Evolutionary conservation across 2,888 invertebrate genomes (phyloP), one percentile per base, ranked within the genome.

Genomic region (Xestia c-nigrum): DNA sequence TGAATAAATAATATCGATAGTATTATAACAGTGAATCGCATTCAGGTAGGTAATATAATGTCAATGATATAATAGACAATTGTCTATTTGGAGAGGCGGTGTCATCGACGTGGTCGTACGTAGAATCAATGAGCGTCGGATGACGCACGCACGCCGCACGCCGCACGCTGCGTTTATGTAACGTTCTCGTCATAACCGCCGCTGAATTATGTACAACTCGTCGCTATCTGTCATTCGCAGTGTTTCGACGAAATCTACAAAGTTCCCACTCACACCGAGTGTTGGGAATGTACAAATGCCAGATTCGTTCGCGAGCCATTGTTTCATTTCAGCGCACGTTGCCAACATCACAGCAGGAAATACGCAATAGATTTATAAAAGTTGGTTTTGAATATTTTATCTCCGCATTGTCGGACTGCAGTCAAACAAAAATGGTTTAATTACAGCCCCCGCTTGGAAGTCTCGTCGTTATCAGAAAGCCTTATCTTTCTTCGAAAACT

Each of bases 131-230:
- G 80, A 81, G 78, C 77, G 75, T 75, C 59, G 76, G 66, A 86
- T 90, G 91, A 91, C 90, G 91, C 89, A 91, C 86, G 74, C 75
- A 74, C 68, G 43, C 63, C 66, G 31, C 74, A 38, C 57, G 74
- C 14, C 43, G 21, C 52, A 80, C 74, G 80, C 71, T 63, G 47
- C 78, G 52, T 85, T 85, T 88, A 87, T 74, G 83, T 87, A 87
- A 87, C 77, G 76, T 78, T 67, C 70, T 81, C 85, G 88, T 81
- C 88, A 87, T 85, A 84, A 83, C 80, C 75, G 79, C 78, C 79
- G 74, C 85, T 84, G 72, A 87, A 87, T 84, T 84, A 84, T 86
- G 79, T 81, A 87, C 72, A 83, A 82, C 81, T 81, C 68, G 75
- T 67, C 72, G 67, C 72, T 79, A 80, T 83, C 80, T 89, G 87